These are phyloP conservation scores for Cariama cristata DNA, from an alignment of 2,113 vertebrate species.

Conservation along the genomic window DNA sequence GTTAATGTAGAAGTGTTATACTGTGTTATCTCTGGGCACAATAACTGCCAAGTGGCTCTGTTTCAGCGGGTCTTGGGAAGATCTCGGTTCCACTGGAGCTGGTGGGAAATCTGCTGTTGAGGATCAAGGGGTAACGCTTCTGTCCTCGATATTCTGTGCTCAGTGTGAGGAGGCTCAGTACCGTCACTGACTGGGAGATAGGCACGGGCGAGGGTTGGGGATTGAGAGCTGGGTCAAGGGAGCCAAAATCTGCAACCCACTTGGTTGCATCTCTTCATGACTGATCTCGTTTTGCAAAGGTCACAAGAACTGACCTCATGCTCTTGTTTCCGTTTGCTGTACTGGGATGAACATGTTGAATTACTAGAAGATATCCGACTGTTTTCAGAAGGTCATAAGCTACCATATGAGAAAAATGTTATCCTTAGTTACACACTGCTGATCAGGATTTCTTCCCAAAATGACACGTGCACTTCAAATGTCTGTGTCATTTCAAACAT, in stretches of 20 bases:
- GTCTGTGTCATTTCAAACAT: accelerated
- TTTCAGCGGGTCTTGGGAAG: neutral
- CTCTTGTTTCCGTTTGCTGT: neutral
- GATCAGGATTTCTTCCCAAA: neutral
- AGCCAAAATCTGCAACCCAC: neutral
- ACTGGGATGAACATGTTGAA: neutral
- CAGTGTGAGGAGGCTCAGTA: neutral
- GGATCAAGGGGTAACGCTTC: accelerated
- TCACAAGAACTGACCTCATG: neutral
- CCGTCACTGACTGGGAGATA: accelerated
- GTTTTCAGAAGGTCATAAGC: accelerated
- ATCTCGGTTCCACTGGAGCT: accelerated
- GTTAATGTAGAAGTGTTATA: too few species aligned
- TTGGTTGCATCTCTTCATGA: neutral
- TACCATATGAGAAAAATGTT: neutral
- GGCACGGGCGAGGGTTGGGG: neutral
- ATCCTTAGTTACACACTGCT: neutral
- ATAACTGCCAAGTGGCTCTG: neutral
- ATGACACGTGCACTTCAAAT: accelerated
- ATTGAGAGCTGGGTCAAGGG: neutral
- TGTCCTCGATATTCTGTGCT: neutral
- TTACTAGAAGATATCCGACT: too few species aligned
- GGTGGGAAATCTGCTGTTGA: neutral
- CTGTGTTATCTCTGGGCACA: neutral
- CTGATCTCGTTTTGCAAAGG: neutral